Conservation (phyloP, 2,797 vertebrate genomes). For the Syncerus caffer region DNA sequence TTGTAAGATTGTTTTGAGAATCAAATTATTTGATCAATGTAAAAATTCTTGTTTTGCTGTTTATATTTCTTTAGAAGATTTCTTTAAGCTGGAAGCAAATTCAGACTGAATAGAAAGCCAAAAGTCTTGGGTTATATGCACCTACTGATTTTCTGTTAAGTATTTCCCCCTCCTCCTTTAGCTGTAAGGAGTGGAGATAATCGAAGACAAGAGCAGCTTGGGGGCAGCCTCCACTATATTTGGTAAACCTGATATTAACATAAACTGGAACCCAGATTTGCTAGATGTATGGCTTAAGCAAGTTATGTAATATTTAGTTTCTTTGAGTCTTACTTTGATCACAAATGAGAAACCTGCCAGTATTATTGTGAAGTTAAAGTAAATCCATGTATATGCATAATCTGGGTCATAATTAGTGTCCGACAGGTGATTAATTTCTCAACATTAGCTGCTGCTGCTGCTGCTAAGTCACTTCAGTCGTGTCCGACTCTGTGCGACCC, state of each 20-base stretch:
- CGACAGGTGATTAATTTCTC: neutral
- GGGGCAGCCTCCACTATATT: neutral
- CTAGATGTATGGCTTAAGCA: neutral
- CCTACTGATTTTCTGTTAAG: neutral
- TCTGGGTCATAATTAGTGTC: neutral
- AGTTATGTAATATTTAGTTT: conserved; percentile 3
- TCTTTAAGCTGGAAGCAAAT: conserved; percentile 27
- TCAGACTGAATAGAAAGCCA: neutral
- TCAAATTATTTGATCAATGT: neutral
- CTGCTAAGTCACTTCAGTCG: too few relatives aligned
- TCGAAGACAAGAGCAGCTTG: neutral
- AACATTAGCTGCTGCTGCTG: neutral
- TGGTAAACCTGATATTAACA: neutral
- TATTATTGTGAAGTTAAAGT: neutral
- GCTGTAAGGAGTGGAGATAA: neutral
- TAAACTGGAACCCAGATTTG: conserved; percentile 19
- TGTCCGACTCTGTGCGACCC: too few relatives aligned
- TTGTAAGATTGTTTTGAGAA: conserved; percentile 16
- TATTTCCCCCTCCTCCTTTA: neutral
- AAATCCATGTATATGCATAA: neutral
- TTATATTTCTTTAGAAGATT: neutral
- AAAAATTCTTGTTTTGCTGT: neutral
- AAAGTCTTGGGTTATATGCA: neutral
- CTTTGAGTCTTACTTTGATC: neutral
- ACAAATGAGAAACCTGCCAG: neutral